Base-by-base conservation (phyloP, 2,797 vertebrate species). In the Carcharodon carcharias region DNA sequence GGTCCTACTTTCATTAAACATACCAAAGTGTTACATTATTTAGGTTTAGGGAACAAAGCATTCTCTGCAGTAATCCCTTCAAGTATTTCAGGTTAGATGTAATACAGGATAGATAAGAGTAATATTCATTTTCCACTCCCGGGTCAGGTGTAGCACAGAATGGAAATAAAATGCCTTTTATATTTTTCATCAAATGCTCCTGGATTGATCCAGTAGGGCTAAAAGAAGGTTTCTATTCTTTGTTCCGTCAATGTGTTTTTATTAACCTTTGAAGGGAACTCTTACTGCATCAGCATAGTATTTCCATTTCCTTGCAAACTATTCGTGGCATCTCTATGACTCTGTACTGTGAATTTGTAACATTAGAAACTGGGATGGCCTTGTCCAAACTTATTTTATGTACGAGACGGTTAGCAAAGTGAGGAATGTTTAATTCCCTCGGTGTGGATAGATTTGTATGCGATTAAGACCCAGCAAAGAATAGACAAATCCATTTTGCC, bases 141-240 rank as follows among this genome's bases (percentile, higher is more conserved):
- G 45, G 80, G n/a, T 82, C 80, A 45, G 16, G 5, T 65, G 91
- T 7, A 65, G n/a, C 61, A 40, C 21, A 40, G 35, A 21, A 93
- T 93, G 40, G 58, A 65, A 40, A 65, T 21, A 65, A 93, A 63
- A 16, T 61, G 56, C 4, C 56, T 91, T 61, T 54, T 35, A 91
- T 91, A 91, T 58, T 82, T 82, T 82, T 82, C 80, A 82, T 82
- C 40, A 82, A 82, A 82, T 82, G 80, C 40, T 82, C 31, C n/a
- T 6, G 9, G 18, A 65, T 65, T 40, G 35, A 65, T 40, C n/a
- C 35, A 40, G 16, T 65, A 7, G 35, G 56, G 58, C 65, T 65
- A n/a, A 63, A 92, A 93, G n/a, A n/a, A 93, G 61, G 61, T 65
- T 93, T 93, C 18, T 93, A 63, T 26, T 65, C 58, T 65, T 65